These are phyloP conservation scores for Laticauda laticaudata DNA, from an alignment of 2,113 vertebrate genomes.

Conservation along the genomic window DNA sequence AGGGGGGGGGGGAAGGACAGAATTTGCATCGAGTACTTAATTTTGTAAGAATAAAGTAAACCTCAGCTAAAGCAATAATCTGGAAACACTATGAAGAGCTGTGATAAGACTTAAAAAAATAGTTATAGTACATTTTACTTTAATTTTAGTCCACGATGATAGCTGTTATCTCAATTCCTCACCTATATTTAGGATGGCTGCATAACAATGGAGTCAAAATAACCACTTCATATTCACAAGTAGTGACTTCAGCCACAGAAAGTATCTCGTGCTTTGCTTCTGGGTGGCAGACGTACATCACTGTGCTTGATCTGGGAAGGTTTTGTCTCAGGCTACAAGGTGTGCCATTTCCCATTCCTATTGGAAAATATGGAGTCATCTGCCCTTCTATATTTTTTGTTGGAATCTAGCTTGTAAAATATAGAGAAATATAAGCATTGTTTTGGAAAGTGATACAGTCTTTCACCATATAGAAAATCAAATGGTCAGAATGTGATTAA, in stretches of 20 bases:
- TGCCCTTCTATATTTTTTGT: conserved; percentile 97
- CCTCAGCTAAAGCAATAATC: neutral
- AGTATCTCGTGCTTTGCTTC: conserved; percentile 98
- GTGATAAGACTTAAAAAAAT: neutral
- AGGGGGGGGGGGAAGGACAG: neutral
- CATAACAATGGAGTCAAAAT: conserved; percentile 95
- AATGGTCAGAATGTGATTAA: neutral
- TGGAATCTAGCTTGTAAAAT: conserved; percentile 67
- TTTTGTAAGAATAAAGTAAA: neutral
- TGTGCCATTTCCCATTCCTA: conserved; percentile 93
- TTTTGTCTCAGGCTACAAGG: conserved; percentile 89
- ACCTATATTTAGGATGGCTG: conserved; percentile 94
- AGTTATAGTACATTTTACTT: neutral
- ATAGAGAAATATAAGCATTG: conserved; percentile 31
- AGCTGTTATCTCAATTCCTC: conserved; percentile 15
- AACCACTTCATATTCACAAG: conserved; percentile 97
- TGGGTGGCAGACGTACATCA: conserved; percentile 96
- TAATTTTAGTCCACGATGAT: neutral
- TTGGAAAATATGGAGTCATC: conserved; percentile 89
- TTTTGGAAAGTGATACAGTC: neutral
- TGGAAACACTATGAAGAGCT: neutral
- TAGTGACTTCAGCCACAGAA: conserved; percentile 93
- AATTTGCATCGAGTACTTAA: neutral
- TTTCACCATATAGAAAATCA: neutral
- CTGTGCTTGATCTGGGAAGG: conserved; percentile 80